A percentile compares a stretch with the other conserved stretches of the same genome.
Evolutionary conservation across 2,888 invertebrate genomes (phyloP).

Genomic region (Caenorhabditis sp.): DNA sequence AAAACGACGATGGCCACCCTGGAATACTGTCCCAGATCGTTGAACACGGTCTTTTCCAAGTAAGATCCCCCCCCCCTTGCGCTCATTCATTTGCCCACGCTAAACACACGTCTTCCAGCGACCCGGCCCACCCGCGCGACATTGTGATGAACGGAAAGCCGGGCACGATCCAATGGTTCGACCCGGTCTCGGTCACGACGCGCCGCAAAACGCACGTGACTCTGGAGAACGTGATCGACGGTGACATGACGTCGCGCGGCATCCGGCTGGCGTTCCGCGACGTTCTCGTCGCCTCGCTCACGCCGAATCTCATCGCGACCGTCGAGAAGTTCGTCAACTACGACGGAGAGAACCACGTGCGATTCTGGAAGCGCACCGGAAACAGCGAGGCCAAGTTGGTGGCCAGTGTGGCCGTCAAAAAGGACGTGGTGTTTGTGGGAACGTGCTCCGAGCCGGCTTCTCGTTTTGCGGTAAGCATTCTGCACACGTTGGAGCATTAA

Average conservation of each 20-base stretch:
- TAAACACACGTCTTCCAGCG: no score
- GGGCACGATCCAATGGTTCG: conserved; percentile 73
- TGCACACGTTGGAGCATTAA: no score
- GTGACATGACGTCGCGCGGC: conserved; percentile 53
- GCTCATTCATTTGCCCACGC: not conserved
- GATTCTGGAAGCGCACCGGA: conserved; percentile 59
- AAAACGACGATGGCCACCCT: conserved; percentile 46
- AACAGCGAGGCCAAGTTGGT: conserved; percentile 6
- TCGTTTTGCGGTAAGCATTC: no score
- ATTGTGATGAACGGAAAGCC: conserved; percentile 68
- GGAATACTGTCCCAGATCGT: conserved; percentile 51
- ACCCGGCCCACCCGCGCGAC: conserved; percentile 53
- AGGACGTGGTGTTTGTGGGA: conserved; percentile 39
- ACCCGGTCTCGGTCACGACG: conserved; percentile 36
- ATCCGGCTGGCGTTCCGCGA: conserved; percentile 45
- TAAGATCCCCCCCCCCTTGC: not conserved
- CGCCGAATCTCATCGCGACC: conserved; percentile 20
- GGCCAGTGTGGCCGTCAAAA: conserved; percentile 32
- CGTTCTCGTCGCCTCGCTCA: conserved; percentile 27
- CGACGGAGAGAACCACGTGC: conserved; percentile 49
- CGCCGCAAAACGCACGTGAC: conserved; percentile 41
- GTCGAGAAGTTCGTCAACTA: conserved; percentile 55
- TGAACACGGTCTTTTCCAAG: conserved; percentile 51
- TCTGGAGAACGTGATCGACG: conserved; percentile 60
- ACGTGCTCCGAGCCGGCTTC: conserved; percentile 6